Base-by-base conservation (phyloP, 1,140 invertebrate genomes). In the Ylistrum balloti region DNA sequence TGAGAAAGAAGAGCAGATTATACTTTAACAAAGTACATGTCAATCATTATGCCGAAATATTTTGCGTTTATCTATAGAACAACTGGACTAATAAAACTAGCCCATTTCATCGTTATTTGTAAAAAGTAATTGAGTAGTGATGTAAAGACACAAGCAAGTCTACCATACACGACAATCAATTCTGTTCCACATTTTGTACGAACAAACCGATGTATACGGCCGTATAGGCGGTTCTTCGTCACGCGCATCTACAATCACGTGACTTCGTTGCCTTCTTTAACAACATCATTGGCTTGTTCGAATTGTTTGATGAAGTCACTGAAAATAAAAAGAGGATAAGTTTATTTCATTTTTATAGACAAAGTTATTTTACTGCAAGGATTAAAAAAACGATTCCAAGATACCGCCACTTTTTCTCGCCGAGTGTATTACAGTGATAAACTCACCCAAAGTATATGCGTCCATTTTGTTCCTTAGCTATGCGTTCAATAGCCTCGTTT, bases 361-460 rank as follows among this genome's bases (percentile, higher is more conserved):
- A n/a, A n/a, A n/a, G n/a, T n/a, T n/a, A n/a, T n/a, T n/a, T n/a
- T n/a, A n/a, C n/a, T n/a, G n/a, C n/a, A n/a, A n/a, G n/a, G n/a
- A n/a, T n/a, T n/a, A n/a, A n/a, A n/a, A n/a, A n/a, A n/a, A n/a
- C n/a, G n/a, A 38, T 38, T 13, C 35, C 35, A 5, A 13, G 35
- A 13, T 5, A 7, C 35, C 13, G 35, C 13, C 35, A 38, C 5
- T 5, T 38, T 38, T 5, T 7, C 35, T 38, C 41, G 20, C 17
- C 20, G 1, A 13, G 17, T 45, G 20, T 45, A 38, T 38, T 38
- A 45, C 9, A 45, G 17, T 38, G 13, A 38, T 13, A 38, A 45
- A 74, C 90, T 89, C 93, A 94, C 94, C 95, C 94, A 86, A 95
- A 95, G 48, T 93, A 94, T 48, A 95, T 94, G 89, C 92, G 90